Evolutionary conservation across 1,140 invertebrate species (phyloP).

Genomic region (Dysdera silvatica): DNA sequence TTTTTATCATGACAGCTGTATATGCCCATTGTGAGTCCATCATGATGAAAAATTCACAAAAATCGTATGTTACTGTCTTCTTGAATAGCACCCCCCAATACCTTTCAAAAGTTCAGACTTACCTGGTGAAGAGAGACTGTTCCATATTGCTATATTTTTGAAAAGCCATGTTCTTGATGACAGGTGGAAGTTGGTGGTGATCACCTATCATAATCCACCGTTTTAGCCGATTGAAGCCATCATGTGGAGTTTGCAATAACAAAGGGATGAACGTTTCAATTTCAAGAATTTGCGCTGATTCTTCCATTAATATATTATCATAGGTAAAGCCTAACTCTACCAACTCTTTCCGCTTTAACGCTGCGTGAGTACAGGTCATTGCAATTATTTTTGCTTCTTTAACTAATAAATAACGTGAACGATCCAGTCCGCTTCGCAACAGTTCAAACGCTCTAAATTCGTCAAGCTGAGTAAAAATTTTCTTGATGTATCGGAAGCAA

Average conservation of each 20-base stretch:
- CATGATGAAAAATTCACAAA: too few species aligned
- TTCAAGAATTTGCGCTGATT: constrained; percentile 96
- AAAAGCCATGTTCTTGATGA: constrained; percentile 99
- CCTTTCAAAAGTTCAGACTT: too few species aligned
- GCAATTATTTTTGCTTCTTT: constrained; percentile 99
- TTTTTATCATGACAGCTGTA: too few species aligned
- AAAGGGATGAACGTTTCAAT: constrained; percentile 99
- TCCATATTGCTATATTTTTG: constrained; percentile 99
- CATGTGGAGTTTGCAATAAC: constrained; percentile 91
- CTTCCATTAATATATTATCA: constrained; percentile 99
- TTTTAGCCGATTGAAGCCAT: constrained; percentile 90
- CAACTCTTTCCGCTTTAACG: constrained; percentile 89
- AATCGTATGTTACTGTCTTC: too few species aligned
- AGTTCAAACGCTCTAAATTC: constrained; percentile 96
- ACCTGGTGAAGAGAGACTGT: constrained; percentile 90
- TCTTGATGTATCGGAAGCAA: constrained; percentile 89
- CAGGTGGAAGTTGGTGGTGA: constrained; percentile 97
- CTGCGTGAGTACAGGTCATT: constrained; percentile 99
- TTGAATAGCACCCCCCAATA: too few species aligned
- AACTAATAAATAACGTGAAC: constrained; percentile 91
- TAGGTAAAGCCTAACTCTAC: constrained; percentile 95
- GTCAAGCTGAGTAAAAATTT: constrained; percentile 94
- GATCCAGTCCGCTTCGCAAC: constrained; percentile 79
- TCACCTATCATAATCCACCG: constrained; percentile 99
- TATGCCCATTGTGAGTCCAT: too few species aligned